phyloP scores from a whole-genome alignment of 2,797 vertebrate species.

The Zalophus californianus region DNA sequence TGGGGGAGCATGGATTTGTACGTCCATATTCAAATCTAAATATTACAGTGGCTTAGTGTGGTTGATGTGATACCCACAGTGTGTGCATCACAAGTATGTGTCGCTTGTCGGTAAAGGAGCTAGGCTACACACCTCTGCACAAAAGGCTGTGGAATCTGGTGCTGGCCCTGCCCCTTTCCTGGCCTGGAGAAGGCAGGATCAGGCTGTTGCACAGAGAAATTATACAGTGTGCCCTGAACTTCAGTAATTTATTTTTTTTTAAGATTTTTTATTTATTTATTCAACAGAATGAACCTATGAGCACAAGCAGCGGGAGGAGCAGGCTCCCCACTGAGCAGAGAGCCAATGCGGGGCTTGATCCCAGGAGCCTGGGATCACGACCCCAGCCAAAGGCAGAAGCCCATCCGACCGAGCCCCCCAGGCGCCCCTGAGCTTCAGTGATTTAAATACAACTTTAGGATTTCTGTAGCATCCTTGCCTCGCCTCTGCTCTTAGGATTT shows the following conservation, averaged over 20 bases:
- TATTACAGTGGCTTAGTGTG: not conserved
- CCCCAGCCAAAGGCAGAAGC: too few relatives aligned
- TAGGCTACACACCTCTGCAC: not conserved
- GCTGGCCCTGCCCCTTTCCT: too few relatives aligned
- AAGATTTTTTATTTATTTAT: too few relatives aligned
- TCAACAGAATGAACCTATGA: too few relatives aligned
- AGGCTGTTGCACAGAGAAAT: not conserved
- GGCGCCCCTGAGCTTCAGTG: not conserved
- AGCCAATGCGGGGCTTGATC: too few relatives aligned
- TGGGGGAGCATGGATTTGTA: not conserved
- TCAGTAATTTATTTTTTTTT: not conserved
- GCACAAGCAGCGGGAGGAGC: too few relatives aligned
- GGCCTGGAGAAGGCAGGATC: not conserved
- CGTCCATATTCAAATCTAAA: not conserved
- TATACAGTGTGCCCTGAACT: rapidly evolving
- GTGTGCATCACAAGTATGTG: rapidly evolving
- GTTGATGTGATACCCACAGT: not conserved
- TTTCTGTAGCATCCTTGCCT: not conserved
- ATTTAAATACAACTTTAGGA: not conserved
- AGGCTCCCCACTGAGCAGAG: too few relatives aligned
- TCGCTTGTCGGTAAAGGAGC: not conserved
- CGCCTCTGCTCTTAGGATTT: not conserved
- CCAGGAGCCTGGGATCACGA: too few relatives aligned
- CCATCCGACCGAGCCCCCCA: too few relatives aligned
- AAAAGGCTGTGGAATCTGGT: not conserved